Evolutionary conservation across 2,113 vertebrate species (phyloP), one percentile per base, ranked within the genome.

Genomic region (Chloebia gouldiae): DNA sequence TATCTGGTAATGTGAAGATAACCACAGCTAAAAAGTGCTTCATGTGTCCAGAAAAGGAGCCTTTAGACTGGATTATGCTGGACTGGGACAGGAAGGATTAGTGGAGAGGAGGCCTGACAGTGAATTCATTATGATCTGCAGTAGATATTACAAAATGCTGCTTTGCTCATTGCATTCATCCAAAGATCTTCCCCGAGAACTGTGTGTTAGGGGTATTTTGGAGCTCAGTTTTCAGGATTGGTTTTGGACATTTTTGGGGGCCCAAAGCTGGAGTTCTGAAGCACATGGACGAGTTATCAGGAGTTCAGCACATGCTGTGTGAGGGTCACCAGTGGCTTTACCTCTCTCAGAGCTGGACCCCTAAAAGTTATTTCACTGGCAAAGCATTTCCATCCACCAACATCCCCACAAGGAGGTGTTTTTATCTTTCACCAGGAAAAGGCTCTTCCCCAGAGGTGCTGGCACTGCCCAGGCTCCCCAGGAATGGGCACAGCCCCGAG

Each of bases 261-360:
- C 11, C 9, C n/a, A 57, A 39, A 44, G 12, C 37, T 65, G 59
- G 40, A 42, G 13, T 49, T 27, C 17, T 49, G 47, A 39, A 42
- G 22, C 15, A 13, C 1, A 0, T 4, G 59, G 53, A 51, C 0
- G 2, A 1, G 0, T 40, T 9, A 22, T 5, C 47, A 50, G 44
- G 22, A 66, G 39, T n/a, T 71, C n/a, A 63, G 37, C 42, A 24
- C 0, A 0, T 6, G 31, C 24, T 40, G n/a, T 57, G 21, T 27
- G 20, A 75, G 24, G 12, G 10, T 27, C 22, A 65, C 20, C n/a
- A 6, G 22, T 4, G 18, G 6, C 39, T 68, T 57, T 33, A 11
- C 13, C 31, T 42, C 19, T 42, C 24, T 78, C 47, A 78, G 37
- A 23, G 45, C 13, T 39, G 37, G 22, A 42, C 19, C 24, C 81